Base-by-base conservation (phyloP, 2,888 invertebrate species). In the Microctonus hyperodae region DNA sequence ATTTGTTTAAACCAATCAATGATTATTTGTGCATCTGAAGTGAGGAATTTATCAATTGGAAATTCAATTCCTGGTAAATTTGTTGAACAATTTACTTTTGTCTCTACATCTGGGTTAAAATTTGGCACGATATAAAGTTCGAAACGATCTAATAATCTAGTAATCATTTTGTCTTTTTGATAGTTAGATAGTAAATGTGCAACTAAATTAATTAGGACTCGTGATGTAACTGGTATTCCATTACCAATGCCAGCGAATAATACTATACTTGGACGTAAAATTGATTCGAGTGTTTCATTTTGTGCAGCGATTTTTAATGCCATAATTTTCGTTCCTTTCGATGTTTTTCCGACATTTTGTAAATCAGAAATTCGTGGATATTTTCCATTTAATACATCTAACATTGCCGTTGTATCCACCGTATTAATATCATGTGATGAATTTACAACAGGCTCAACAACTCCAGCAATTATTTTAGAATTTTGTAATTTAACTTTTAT, bases 51-150 rank as follows among this genome's bases (percentile, higher is more conserved):
- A 16, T 68, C 35, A 31, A 76, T 72, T 1, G 81, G 78, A 57
- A 82, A 82, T 31, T 67, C 66, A 50, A 79, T 50, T 16, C 71
- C 67, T 33, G 33, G 11, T 33, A 65, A 44, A 3, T 61, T 68
- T 10, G 74, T 72, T 1, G 72, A 74, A 48, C 83, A 83, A 4
- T 73, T 76, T 6, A 70, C 62, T 33, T 65, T 74, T 6, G 69
- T 63, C 0, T 75, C 70, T 1, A 23, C 40, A 31, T 73, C 75
- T 1, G 81, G 79, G 68, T 79, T 71, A 33, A 83, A 72, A 69
- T 80, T 75, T 0, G 84, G 83, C 1, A 73, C 78, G 3, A 84
- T 69, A 60, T 79, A 78, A 50, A 84, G 78, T 2, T 78, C 73
- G 37, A 78, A 79, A 63, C 77, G 77, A n/a, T 79, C 70, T 2